Base-by-base conservation (phyloP, 2,888 invertebrate species). In the Lasioglossum calceatum region DNA sequence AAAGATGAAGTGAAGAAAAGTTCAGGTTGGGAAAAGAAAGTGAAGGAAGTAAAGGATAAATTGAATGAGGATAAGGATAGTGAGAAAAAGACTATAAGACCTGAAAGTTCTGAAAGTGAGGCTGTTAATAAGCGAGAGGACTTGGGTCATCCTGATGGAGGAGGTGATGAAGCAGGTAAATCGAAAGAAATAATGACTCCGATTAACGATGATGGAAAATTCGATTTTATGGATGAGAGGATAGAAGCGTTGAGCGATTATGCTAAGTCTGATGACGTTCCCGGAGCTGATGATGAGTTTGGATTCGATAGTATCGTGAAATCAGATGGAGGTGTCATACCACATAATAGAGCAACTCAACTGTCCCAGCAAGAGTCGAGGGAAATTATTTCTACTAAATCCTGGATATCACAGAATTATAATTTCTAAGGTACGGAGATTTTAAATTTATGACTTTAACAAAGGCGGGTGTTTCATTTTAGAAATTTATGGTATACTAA, bases 361-460 rank as follows among this genome's bases (percentile, higher is more conserved):
- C 84, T 93, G 81, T 92, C 92, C 27, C 87, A 93, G 82, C 91
- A 92, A 36, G 89, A 87, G 71, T 91, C 91, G 61, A 91, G 86
- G 82, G 91, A 92, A 79, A 84, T 91, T 72, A 88, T 90, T 14
- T 90, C 92, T 4, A 87, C 92, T 16, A 77, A 91, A 77, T 91
- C 92, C 54, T 93, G 93, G 92, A 85, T 92, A 71, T 90, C 92
- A 39, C 90, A 93, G 85, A 93, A 92, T 85, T 92, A 93, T 73
- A 90, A 92, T 90, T 91, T 91, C 67, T 92, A 81, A 92, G 71
- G 42, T 78, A 81, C 16, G 42, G 19, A 32, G 27, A 58, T 50
- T 61, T 71, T 75, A 36, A 8, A 44, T 76, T 19, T 32, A 27
- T 27, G 0, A 64, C 16, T 14, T 27, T 7, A 5, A 61, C 23